Evolutionary conservation across 2,888 invertebrate species (phyloP).

Genomic region (Catocala fraxini): DNA sequence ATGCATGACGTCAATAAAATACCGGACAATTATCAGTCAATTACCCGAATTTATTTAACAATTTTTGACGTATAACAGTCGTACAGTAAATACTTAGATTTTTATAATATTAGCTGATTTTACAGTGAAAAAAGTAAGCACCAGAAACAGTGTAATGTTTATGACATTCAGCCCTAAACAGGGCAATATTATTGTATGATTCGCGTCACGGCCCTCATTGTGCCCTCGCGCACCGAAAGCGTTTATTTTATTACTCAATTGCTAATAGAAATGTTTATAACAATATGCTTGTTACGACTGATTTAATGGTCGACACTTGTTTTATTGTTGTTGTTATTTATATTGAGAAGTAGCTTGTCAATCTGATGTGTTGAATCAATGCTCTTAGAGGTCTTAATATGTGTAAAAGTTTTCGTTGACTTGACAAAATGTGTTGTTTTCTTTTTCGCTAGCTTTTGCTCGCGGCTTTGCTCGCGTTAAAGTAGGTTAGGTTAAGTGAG

Average conservation of each 20-base stretch:
- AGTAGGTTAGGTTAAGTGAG: no score
- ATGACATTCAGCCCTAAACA: constrained; percentile 39
- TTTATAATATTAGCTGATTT: no score
- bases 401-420: no score
- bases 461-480: no score
- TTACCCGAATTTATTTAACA: no score
- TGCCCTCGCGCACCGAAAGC: constrained; percentile 46
- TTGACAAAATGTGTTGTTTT: no score
- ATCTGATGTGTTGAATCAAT: background rate
- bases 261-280: constrained; percentile 50
- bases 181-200: constrained; percentile 59
- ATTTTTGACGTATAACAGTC: no score
- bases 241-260: constrained; percentile 52
- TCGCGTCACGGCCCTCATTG: constrained; percentile 65
- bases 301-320: constrained; percentile 26
- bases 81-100: no score
- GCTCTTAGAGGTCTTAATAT: no score
- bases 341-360: constrained; percentile 3
- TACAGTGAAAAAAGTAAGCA: background rate
- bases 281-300: constrained; percentile 43
- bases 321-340: constrained; percentile 25
- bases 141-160: background rate
- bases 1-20: no score
- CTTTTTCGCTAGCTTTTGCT: no score
- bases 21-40: no score